These are phyloP conservation scores for Atopsyche davidsoni DNA, from an alignment of 1,140 invertebrate genomes.

Conservation along the genomic window DNA sequence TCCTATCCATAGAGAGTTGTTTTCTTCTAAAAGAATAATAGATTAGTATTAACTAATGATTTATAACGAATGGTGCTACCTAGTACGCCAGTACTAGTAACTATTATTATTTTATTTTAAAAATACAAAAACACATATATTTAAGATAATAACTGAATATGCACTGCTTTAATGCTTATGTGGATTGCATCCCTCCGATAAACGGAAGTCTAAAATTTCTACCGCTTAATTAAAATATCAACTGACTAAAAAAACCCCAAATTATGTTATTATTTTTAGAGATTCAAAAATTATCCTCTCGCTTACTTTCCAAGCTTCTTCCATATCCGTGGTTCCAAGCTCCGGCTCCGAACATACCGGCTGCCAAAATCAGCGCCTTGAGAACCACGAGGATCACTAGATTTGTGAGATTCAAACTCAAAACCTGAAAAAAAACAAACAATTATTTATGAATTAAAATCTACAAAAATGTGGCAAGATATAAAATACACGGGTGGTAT, in stretches of 20 bases:
- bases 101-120: too few relatives aligned
- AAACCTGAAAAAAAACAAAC: slow-evolving; percentile 50
- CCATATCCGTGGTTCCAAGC: slow-evolving; percentile 53
- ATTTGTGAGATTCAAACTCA: slow-evolving; percentile 78
- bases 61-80: too few relatives aligned
- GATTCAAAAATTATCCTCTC: background rate
- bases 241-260: background rate
- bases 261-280: too few relatives aligned
- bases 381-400: slow-evolving; percentile 70
- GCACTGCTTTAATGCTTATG: too few relatives aligned
- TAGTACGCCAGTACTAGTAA: too few relatives aligned
- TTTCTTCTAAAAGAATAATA: slow-evolving; percentile 36
- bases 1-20: slow-evolving; percentile 46
- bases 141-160: too few relatives aligned
- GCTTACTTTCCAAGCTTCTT: slow-evolving; percentile 46
- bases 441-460: background rate
- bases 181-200: background rate
- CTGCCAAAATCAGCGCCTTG: slow-evolving; percentile 74
- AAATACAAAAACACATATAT: too few relatives aligned
- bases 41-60: slow-evolving; percentile 29
- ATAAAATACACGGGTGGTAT: too few relatives aligned
- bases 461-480: background rate
- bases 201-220: background rate
- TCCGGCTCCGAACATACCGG: slow-evolving; percentile 66
- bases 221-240: background rate